Evolutionary conservation across 2,888 invertebrate species (phyloP), one percentile per base, ranked within the genome.

Genomic region (Scelioninae gen. 1): DNA sequence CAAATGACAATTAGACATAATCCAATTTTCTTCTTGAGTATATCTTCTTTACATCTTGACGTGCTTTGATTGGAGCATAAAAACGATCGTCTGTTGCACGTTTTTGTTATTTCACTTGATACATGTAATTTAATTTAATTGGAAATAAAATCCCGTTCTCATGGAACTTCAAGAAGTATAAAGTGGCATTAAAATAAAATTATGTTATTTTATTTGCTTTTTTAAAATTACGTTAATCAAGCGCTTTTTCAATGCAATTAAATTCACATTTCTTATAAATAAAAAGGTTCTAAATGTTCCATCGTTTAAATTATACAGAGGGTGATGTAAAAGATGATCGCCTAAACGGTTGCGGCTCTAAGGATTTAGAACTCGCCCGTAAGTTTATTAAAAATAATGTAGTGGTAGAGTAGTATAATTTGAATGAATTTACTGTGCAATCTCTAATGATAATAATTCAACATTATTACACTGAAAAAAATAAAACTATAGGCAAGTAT

Each of bases 261-360:
- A 10, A 38, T 38, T 38, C 10, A 1, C 9, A 38, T 5, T 43
- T 43, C 5, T 43, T 43, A 2, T 43, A 43, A 11, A 43, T 43
- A 5, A n/a, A 43, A 43, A n/a, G n/a, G 9, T 1, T 43, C 3
- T 47, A 15, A 47, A 7, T 47, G 15, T 2, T 47, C 29, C 1
- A 5, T 31, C 29, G 23, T 40, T 40, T 43, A 16, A 38, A 29
- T 91, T 94, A 23, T 23, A 11, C 93, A 96, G 96, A 95, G 94
- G 95, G 96, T 96, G 96, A 96, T 96, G 96, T 96, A 96, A 96
- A 96, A 94, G 95, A 95, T 94, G 95, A 96, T 94, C 95, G 94
- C 93, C 95, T 95, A 93, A 96, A 96, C 95, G 96, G 96, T 94
- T 93, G 93, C 92, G 94, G 95, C 94, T 95, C 95, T 93, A 95